Base-by-base conservation (phyloP, 2,888 invertebrate genomes). In the Aplocera efformata region DNA sequence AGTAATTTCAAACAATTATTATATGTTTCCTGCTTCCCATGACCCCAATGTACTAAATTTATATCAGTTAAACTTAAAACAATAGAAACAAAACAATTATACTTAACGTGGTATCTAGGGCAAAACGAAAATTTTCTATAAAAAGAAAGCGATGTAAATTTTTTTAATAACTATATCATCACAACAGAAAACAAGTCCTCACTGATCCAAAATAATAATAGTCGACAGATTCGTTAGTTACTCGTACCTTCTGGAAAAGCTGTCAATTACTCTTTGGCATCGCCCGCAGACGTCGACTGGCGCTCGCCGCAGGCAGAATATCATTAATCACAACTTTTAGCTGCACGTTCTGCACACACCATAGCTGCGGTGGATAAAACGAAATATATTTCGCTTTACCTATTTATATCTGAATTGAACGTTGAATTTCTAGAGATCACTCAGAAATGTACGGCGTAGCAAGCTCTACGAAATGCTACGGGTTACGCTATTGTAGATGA, bases 281-380 rank as follows among this genome's bases (percentile, higher is more conserved):
- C 63, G 63, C 63, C 72, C 75, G 71, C 73, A 79, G 77, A 72
- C 69, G 69, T 60, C 74, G 74, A 66, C 72, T 71, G 77, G 79
- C 77, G 78, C 72, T 74, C 78, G 73, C 72, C 73, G 72, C 72
- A 73, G 77, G 70, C 77, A 69, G 60, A 60, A 44, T 48, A 68
- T 67, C 82, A 86, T 86, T 85, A 85, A 86, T 86, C 85, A 85
- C 74, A 64, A 75, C 70, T 74, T 80, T 75, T 78, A 77, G 77
- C 68, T 80, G 72, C 79, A 79, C 71, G 70, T 65, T 72, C 71
- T 72, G 76, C 74, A 72, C 73, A 72, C 75, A 68, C 63, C 62
- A 54, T 50, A 39, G 44, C 42, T 40, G 38, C 42, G 48, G 36
- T 30, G 48, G 48, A 52, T 50, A 48, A 52, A 50, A 52, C 50